phyloP scores from a whole-genome alignment of 2,797 vertebrate species.

The Silurus aristotelis region DNA sequence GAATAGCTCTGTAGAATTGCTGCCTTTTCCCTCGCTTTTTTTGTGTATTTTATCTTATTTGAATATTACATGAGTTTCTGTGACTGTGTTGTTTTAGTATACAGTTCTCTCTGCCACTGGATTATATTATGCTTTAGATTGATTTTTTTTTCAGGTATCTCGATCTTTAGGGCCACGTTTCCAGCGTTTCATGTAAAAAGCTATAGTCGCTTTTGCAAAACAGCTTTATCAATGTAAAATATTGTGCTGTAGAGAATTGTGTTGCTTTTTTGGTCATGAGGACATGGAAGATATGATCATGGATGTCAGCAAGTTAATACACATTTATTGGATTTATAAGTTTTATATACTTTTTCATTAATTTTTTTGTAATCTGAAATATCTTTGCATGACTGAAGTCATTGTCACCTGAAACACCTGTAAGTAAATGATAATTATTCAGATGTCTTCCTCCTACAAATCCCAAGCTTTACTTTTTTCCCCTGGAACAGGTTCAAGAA shows the following conservation, averaged over 20 bases:
- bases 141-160: no score
- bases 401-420: neutral
- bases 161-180: neutral
- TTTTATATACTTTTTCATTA: neutral
- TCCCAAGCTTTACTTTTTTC: neutral
- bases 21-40: slow-evolving; percentile 88
- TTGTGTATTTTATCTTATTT: slow-evolving; percentile 81
- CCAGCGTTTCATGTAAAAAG: neutral
- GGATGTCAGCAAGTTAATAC: neutral
- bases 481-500: slow-evolving; percentile 79
- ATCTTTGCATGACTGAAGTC: neutral
- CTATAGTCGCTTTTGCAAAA: neutral
- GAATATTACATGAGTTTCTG: slow-evolving; percentile 43
- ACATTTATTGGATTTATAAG: neutral
- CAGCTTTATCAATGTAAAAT: neutral
- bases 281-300: neutral
- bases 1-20: slow-evolving; percentile 78
- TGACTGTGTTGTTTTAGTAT: slow-evolving; percentile 56
- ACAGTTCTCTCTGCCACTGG: neutral
- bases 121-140: neutral
- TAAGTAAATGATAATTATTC: neutral
- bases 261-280: neutral
- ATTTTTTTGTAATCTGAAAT: neutral
- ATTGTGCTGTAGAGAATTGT: neutral
- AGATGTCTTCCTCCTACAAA: neutral